Evolutionary conservation across 2,888 invertebrate genomes (phyloP).

Genomic region (Anaspis maculata): DNA sequence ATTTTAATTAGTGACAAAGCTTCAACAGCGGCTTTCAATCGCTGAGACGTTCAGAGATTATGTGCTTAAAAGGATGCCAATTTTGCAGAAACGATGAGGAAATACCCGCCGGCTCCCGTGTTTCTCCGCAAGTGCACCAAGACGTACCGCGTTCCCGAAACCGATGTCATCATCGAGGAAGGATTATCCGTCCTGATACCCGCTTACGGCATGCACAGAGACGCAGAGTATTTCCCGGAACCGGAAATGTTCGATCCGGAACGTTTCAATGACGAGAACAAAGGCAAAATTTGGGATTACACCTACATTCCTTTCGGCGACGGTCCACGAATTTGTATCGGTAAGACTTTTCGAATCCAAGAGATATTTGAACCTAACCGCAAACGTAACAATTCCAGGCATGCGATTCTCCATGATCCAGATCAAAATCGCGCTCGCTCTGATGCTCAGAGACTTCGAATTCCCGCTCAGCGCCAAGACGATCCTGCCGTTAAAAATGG

Average conservation of each 20-base stretch:
- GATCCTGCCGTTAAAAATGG: constrained; percentile 37
- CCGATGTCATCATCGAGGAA: constrained; percentile 43
- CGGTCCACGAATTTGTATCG: constrained; percentile 50
- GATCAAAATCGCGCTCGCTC: constrained; percentile 46
- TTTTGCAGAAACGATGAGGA: constrained; percentile 48
- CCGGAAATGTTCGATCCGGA: constrained; percentile 52
- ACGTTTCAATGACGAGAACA: constrained; percentile 46
- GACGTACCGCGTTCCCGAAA: constrained; percentile 45
- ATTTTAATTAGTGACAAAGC: too few species aligned
- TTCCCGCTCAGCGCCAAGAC: constrained; percentile 35
- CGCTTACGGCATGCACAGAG: constrained; percentile 49
- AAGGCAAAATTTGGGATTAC: constrained; percentile 40
- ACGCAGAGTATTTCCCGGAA: constrained; percentile 48
- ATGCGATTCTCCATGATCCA: constrained; percentile 49
- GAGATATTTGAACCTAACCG: too few species aligned
- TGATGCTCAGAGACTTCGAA: constrained; percentile 40
- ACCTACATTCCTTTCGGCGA: constrained; percentile 50
- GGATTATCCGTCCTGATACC: constrained; percentile 49
- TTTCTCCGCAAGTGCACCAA: constrained; percentile 46
- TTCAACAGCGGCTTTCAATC: too few species aligned
- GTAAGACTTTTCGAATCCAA: too few species aligned
- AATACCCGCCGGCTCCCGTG: constrained; percentile 50
- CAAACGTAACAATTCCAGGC: too few species aligned
- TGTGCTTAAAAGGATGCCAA: too few species aligned
- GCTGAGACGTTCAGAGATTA: too few species aligned